Conservation (phyloP, 2,888 invertebrate genomes). For the Cactoblastis cactorum region DNA sequence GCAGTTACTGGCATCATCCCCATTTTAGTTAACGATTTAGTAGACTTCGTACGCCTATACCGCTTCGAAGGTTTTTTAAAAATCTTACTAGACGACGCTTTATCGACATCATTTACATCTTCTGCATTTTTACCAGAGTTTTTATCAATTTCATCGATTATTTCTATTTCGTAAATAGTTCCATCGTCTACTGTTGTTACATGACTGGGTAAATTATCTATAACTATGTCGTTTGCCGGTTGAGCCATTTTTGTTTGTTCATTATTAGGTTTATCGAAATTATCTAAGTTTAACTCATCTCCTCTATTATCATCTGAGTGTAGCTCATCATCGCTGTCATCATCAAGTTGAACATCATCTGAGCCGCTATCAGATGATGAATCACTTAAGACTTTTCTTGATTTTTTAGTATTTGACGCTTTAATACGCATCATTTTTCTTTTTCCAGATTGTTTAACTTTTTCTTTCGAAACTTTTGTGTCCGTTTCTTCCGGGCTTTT, state of each 20-base stretch:
- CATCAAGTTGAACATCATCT: not conserved
- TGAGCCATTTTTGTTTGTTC: conserved; percentile 5
- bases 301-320: not conserved
- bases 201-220: conserved; percentile 26
- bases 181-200: not conserved
- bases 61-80: too few relatives aligned
- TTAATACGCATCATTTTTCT: not conserved
- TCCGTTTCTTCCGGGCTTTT: too few relatives aligned
- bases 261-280: not conserved
- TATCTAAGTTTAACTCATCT: not conserved
- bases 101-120: not conserved
- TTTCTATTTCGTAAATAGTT: conserved; percentile 32
- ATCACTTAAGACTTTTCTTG: not conserved
- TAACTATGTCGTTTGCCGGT: conserved; percentile 20
- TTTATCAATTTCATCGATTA: conserved; percentile 29
- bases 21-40: too few relatives aligned
- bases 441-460: not conserved
- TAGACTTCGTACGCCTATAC: too few relatives aligned
- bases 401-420: too few relatives aligned
- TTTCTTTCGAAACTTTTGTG: not conserved
- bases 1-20: too few relatives aligned
- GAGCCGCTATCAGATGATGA: not conserved
- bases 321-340: not conserved
- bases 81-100: not conserved
- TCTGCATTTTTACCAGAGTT: not conserved